phyloP scores from a whole-genome alignment of 2,888 invertebrate genomes.

The Xanthia icteritia region DNA sequence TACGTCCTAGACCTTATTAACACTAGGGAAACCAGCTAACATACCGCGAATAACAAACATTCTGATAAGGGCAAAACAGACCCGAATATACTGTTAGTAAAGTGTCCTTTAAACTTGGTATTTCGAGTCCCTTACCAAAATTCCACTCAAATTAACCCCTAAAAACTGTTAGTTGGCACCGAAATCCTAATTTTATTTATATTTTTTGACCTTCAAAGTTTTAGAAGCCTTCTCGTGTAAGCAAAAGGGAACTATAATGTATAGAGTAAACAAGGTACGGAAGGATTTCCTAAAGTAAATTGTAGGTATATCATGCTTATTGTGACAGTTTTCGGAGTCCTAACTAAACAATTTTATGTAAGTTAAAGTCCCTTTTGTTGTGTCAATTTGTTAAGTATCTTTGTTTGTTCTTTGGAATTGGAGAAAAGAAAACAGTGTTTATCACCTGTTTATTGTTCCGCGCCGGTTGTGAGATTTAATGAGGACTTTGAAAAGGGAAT shows the following conservation, averaged over 20 bases:
- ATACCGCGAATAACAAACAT: slow-evolving; percentile 55
- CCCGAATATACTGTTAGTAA: slow-evolving; percentile 44
- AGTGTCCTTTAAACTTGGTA: slow-evolving; percentile 57
- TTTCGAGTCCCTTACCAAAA: slow-evolving; percentile 50
- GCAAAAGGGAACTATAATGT: slow-evolving; percentile 55
- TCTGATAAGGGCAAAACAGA: slow-evolving; percentile 56
- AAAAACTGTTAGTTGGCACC: slow-evolving; percentile 63
- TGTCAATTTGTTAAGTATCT: slow-evolving; percentile 48
- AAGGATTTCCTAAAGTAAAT: slow-evolving; percentile 56
- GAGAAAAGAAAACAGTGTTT: slow-evolving; percentile 41
- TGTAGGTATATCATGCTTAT: slow-evolving; percentile 58
- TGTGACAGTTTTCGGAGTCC: slow-evolving; percentile 51
- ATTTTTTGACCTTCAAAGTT: slow-evolving; percentile 63
- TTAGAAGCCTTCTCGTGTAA: slow-evolving; percentile 64
- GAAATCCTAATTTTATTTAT: slow-evolving; percentile 62
- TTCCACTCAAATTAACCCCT: slow-evolving; percentile 58
- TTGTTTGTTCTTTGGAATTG: slow-evolving; percentile 40
- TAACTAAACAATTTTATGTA: slow-evolving; percentile 56
- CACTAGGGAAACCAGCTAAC: slow-evolving; percentile 39
- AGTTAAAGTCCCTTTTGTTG: slow-evolving; percentile 50
- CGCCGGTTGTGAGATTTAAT: slow-evolving; percentile 51
- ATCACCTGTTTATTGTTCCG: slow-evolving; percentile 55
- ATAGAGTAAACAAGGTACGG: slow-evolving; percentile 51
- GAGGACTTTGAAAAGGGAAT: slow-evolving; percentile 37
- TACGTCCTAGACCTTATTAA: slow-evolving; percentile 55